These are phyloP conservation scores for Pluvianellus socialis DNA, from an alignment of 2,113 vertebrate genomes.

Conservation along the genomic window DNA sequence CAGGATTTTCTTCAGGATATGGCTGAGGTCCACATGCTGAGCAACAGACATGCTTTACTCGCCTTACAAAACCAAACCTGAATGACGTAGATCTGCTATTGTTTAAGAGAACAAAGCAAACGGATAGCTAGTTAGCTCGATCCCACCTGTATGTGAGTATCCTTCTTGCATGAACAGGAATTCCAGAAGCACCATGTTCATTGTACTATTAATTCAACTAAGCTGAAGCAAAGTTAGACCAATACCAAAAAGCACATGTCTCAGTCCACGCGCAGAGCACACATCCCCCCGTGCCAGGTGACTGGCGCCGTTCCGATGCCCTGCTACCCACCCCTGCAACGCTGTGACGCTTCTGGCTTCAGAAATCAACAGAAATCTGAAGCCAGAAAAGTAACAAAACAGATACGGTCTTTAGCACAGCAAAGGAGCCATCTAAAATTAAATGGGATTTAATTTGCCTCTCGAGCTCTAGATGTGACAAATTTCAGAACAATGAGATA, in stretches of 20 bases:
- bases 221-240: not conserved
- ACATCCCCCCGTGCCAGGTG: not conserved
- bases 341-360: not conserved
- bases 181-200: not conserved
- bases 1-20: not conserved
- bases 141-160: not conserved
- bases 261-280: not conserved
- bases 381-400: not conserved
- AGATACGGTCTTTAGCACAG: not conserved
- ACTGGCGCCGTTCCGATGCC: not conserved
- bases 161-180: not conserved
- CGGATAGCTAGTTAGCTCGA: not conserved
- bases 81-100: not conserved
- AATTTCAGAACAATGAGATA: conserved; percentile 31
- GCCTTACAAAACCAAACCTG: not conserved
- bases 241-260: not conserved
- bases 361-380: not conserved
- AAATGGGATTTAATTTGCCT: not conserved
- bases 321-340: not conserved
- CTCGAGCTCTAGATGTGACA: not conserved
- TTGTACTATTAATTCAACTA: not conserved
- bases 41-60: not conserved
- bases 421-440: conserved; percentile 3
- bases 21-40: not conserved
- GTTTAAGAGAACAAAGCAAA: not conserved